phyloP scores from a whole-genome alignment of 2,113 vertebrate species.

The Caloenas nicobarica region DNA sequence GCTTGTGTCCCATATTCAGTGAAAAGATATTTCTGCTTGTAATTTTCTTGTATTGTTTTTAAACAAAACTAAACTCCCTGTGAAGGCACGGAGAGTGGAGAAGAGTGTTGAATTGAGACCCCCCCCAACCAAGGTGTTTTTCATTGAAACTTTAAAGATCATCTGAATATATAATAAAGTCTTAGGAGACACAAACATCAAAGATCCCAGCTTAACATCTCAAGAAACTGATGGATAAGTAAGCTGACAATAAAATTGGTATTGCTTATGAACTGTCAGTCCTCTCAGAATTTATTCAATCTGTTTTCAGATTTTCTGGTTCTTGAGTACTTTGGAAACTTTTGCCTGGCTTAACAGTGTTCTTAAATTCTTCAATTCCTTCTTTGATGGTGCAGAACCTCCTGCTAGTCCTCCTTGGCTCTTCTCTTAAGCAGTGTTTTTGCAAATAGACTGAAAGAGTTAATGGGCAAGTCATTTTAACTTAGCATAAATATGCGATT shows the following conservation, averaged over 20 bases:
- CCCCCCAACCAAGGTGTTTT: fast-evolving
- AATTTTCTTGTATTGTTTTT: neutral
- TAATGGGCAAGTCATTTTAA: neutral
- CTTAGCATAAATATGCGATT: neutral
- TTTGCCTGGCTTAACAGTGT: neutral
- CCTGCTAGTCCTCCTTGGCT: neutral
- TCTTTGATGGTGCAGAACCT: neutral
- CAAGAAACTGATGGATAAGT: neutral
- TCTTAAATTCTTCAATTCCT: neutral
- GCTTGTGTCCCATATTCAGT: neutral
- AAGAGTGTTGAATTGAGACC: neutral
- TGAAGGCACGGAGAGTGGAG: neutral
- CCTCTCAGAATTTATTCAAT: neutral
- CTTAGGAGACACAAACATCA: neutral
- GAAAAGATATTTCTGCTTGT: neutral
- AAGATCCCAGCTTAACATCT: neutral
- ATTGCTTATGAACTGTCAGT: neutral
- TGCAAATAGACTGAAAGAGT: neutral
- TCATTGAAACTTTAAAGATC: neutral
- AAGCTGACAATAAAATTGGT: neutral
- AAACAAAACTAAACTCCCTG: neutral
- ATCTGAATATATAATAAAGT: neutral
- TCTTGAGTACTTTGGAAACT: neutral
- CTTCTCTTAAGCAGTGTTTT: neutral
- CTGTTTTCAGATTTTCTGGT: neutral